Evolutionary conservation across 2,113 vertebrate species (phyloP), one percentile per base, ranked within the genome.

Genomic region (Recurvirostra avosetta): DNA sequence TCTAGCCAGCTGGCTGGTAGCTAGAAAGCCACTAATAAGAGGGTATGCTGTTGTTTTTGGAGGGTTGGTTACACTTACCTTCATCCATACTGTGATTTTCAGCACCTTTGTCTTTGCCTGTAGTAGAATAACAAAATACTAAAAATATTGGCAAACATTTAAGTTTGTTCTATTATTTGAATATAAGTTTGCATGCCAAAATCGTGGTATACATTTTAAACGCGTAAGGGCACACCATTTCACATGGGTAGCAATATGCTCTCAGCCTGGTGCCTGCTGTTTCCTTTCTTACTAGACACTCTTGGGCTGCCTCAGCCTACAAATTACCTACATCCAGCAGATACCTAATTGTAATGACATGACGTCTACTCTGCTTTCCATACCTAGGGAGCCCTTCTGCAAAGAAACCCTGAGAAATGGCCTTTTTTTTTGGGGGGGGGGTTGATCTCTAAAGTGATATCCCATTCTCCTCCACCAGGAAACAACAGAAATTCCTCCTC

Each of bases 31-130:
- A 62, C 25, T 85, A 68, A 29, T 10, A 68, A 72, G 30, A 78
- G 29, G 13, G 5, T 63, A 30, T 55, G 61, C 45, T 59, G 34
- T 5, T 71, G 34, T 5, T 71, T 91, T 73, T 38, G 80, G 29
- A 91, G 40, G 34, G 27, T 58, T 80, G 90, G 10, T 87, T 81
- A 53, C 67, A 88, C 91, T 96, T 97, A 98, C 98, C 98, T 83
- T 75, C 61, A 86, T 98, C 94, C 85, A 98, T 97, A 86, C 96
- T 90, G 67, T 78, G 55, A n/a, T 74, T 84, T 80, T 88, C 80
- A 79, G n/a, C 77, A 56, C 1, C 10, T 76, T 88, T 75, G 25
- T 86, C 15, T 92, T 70, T 86, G 55, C 32, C 96, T 97, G 72
- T 70, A 81, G 63, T 63, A 90, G 70, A 90, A 80, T 40, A 93